These are phyloP conservation scores for Chinchilla lanigera DNA, from an alignment of 2,113 vertebrate genomes.

Conservation along the genomic window DNA sequence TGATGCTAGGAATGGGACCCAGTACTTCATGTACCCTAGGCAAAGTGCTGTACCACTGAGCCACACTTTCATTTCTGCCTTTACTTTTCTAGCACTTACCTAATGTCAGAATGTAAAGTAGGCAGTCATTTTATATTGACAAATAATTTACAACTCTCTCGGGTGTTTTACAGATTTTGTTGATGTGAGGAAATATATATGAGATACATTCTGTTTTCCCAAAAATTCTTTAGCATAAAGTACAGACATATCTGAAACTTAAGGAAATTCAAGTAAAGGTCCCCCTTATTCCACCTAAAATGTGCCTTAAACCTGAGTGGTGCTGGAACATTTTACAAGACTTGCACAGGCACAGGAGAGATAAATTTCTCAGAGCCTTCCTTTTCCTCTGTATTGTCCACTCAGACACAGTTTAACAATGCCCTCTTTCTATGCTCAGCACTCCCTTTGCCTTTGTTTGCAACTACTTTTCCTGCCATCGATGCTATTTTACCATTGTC, in stretches of 20 bases:
- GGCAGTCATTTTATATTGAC: neutral
- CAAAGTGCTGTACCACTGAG: neutral
- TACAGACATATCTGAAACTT: neutral
- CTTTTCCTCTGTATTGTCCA: fast-evolving
- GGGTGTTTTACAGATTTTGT: neutral
- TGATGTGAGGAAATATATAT: neutral
- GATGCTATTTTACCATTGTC: neutral
- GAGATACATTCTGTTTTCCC: too few species aligned
- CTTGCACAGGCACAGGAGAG: neutral
- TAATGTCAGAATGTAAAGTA: too few species aligned
- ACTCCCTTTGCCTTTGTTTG: neutral
- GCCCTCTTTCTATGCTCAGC: neutral
- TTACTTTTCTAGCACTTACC: too few species aligned
- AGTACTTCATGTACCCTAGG: neutral
- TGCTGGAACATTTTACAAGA: neutral
- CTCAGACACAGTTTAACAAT: neutral
- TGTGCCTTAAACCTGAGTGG: neutral
- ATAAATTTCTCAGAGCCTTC: neutral
- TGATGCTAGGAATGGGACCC: neutral
- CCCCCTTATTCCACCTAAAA: neutral
- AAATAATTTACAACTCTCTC: neutral
- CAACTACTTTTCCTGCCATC: neutral
- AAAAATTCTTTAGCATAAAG: neutral
- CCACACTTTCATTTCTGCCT: neutral
- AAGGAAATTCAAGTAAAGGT: neutral